Evolutionary conservation across 2,888 invertebrate genomes (phyloP), one percentile per base, ranked within the genome.

Genomic region (Nasonia oneida): DNA sequence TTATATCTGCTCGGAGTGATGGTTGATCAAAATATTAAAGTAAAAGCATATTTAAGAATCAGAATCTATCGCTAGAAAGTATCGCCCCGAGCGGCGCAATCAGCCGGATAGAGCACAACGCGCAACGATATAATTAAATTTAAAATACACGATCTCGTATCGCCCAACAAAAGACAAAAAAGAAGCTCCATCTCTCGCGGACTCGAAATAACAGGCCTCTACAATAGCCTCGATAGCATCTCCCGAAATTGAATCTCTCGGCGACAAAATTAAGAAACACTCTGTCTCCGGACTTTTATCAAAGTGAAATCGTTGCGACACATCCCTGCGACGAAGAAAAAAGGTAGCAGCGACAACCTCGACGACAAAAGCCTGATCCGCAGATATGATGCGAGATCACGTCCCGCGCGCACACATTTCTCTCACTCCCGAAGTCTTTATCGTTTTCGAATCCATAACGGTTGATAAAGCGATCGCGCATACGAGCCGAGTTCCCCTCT

Each of bases 371-470:
- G 67, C 64, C 29, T 29, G 29, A 23, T 3, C 12, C 67, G 1
- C 23, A 67, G 18, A 4, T 29, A 29, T 14, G 79, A 79, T 79
- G 67, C 80, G 37, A 29, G 29, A 71, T 71, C 80, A 23, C 47
- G 47, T 23, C 18, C 4, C 47, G 6, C 64, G 6, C 64, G 10
- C 14, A 47, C 39, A 67, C 12, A 14, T 67, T 10, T 67, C 67
- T 67, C 67, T 37, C 37, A 37, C 37, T 37, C 39, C 18, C 64
- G 73, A 0, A 42, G 42, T 50, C 53, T 84, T 84, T 76, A 80
- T 81, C 70, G 53, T 84, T 84, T 81, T 81, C 70, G 61, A 81
- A 85, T 85, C 81, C 84, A 85, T 76, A 85, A 85, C 76, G 76
- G 81, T 73, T 75, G 74, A 81, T 64, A 81, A 81, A 61, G n/a